Conservation (phyloP, 2,113 vertebrate species). For the Burhinus oedicnemus region DNA sequence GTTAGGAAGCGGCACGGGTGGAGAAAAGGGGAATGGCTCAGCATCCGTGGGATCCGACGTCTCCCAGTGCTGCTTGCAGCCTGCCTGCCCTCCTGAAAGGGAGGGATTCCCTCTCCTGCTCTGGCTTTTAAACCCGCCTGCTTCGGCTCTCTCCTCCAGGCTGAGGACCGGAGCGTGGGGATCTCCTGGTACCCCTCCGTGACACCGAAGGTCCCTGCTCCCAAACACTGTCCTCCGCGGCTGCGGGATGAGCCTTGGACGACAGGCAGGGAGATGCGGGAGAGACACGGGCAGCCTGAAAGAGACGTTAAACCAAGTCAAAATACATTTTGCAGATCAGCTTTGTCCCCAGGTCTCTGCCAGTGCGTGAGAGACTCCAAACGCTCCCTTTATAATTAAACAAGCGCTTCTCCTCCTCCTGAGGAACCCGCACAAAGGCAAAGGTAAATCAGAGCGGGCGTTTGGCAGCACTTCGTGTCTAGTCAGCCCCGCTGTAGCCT, state of each 20-base stretch:
- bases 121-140: neutral
- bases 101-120: neutral
- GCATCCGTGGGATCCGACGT: neutral
- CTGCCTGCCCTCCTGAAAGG: neutral
- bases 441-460: neutral
- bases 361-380: neutral
- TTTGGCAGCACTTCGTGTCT: neutral
- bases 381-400: neutral
- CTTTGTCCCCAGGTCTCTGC: neutral
- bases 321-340: neutral
- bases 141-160: neutral
- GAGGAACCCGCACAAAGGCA: neutral
- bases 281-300: neutral
- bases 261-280: neutral
- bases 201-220: neutral
- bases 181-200: neutral
- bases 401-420: neutral
- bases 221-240: neutral
- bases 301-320: neutral
- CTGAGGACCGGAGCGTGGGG: neutral
- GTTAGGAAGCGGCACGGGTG: neutral
- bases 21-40: neutral
- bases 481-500: neutral
- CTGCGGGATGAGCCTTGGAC: accelerated
- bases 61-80: neutral